Evolutionary conservation across 2,113 vertebrate species (phyloP), one percentile per base, ranked within the genome.

Genomic region (Nestor notabilis): DNA sequence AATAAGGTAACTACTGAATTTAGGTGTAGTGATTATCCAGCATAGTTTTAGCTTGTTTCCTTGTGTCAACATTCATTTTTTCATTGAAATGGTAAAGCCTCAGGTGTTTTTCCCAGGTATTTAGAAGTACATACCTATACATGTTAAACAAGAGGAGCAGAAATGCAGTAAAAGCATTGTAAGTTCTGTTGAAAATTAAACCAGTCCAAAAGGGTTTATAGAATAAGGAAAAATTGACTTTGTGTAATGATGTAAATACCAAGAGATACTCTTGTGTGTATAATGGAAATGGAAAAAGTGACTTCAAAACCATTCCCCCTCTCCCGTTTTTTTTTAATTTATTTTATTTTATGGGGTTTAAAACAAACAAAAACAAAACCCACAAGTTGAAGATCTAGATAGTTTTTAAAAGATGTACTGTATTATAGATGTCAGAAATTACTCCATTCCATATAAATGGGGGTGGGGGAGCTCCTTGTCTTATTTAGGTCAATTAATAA

Each of bases 401-500:
- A 65, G 27, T 49, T 93, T 71, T 87, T 29, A n/a, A 39, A 55
- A 49, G 15, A 8, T 17, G 14, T 53, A 20, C 13, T 53, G 5
- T 44, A 46, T 70, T 71, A 50, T 16, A 43, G 33, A 61, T 66
- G 17, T 80, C 53, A 85, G 64, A 74, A 69, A 72, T 84, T 8
- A 66, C 61, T 94, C 37, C 18, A 9, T 43, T 91, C 43, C 13
- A 3, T 44, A 11, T 18, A 21, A 33, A 3, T 17, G 11, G 13
- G 5, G 17, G 6, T 3, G 23, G 15, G 18, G 16, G 19, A 65
- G 15, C 9, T 90, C 19, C 71, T 90, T 86, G 68, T 23, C 50
- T 58, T 88, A 7, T 61, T 76, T 83, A 91, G 11, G 53, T 92
- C 41, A 70, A 47, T 92, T 90, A 96, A 90, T 93, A 90, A 94